Evolutionary conservation across 2,797 vertebrate genomes (phyloP).

Genomic region (Poecile montanus): DNA sequence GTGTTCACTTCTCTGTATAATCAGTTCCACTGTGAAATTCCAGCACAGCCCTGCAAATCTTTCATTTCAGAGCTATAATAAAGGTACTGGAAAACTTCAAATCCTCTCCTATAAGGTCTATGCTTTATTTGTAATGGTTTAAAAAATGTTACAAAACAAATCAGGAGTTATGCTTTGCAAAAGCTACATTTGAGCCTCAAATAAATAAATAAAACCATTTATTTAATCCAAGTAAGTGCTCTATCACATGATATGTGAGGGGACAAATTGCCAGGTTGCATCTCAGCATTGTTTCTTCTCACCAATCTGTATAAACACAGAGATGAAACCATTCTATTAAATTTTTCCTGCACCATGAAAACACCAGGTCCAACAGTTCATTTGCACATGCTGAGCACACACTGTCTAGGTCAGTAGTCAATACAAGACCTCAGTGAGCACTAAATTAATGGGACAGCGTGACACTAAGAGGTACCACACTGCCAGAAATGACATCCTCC

Average conservation of each 20-base stretch:
- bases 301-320: background rate
- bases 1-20: background rate
- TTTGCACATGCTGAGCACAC: slow-evolving; percentile 20
- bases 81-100: background rate
- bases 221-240: background rate
- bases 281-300: background rate
- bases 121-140: rapidly evolving
- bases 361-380: background rate
- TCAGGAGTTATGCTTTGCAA: background rate
- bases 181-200: background rate
- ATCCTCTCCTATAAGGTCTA: background rate
- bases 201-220: background rate
- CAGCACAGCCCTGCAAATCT: background rate
- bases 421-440: background rate
- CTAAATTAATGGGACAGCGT: background rate
- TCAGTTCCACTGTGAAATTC: background rate
- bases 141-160: background rate
- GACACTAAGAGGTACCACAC: background rate
- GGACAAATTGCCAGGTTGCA: background rate
- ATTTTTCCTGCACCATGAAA: background rate
- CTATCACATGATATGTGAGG: rapidly evolving
- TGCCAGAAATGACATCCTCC: background rate
- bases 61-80: background rate
- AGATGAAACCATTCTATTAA: background rate
- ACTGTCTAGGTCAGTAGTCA: background rate